These are phyloP conservation scores for Nerophis lumbriciformis DNA, from an alignment of 2,113 vertebrate species.

Conservation along the genomic window DNA sequence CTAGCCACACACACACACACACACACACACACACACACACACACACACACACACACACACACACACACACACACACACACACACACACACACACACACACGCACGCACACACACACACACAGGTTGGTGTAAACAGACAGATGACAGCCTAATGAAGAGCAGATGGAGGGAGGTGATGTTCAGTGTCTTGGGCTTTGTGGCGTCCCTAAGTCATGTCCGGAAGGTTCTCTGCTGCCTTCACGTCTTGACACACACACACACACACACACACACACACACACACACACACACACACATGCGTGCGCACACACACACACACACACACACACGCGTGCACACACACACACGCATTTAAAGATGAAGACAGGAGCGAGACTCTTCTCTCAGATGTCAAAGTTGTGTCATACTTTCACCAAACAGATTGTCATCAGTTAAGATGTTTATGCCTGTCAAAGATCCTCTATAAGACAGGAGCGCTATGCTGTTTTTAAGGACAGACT, in stretches of 20 bases:
- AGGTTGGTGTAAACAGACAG: constrained; percentile 28
- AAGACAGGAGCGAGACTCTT: too few species aligned
- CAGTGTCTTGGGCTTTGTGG: constrained; percentile 26
- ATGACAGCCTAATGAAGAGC: constrained; percentile 39
- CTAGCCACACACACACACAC: constrained; percentile 22
- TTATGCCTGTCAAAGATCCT: too few species aligned
- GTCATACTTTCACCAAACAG: too few species aligned
- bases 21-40: background rate
- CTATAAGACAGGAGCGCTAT: too few species aligned
- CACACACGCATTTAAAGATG: background rate
- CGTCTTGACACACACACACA: constrained; percentile 9
- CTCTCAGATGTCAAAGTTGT: too few species aligned
- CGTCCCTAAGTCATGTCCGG: constrained; percentile 15
- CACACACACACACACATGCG: background rate
- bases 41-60: constrained; percentile 17
- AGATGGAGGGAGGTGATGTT: constrained; percentile 52
- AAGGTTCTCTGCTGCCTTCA: background rate
- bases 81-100: constrained; percentile 7
- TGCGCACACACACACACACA: background rate
- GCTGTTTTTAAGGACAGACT: too few species aligned
- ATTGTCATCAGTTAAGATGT: too few species aligned
- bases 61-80: constrained; percentile 11
- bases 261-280: background rate
- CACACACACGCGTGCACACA: background rate
- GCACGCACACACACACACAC: constrained; percentile 5